Conservation (phyloP, 2,797 vertebrate genomes). For the Mus minutoides region DNA sequence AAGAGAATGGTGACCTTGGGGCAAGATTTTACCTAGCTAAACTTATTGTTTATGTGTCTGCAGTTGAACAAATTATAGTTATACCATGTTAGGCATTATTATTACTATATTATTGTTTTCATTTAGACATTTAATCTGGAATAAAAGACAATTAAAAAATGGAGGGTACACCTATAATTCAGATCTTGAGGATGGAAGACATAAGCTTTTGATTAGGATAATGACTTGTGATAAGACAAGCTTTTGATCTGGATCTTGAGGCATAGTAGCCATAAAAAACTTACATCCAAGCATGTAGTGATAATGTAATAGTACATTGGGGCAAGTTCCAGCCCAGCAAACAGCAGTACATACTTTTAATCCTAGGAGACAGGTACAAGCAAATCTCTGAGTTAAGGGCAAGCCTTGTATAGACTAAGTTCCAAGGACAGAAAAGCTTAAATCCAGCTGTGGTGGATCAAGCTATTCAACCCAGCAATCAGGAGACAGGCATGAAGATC, state of each 20-base stretch:
- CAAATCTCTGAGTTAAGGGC: background rate
- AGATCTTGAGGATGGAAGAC: background rate
- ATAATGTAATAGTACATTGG: too few relatives aligned
- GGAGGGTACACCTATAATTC: background rate
- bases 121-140: background rate
- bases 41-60: background rate
- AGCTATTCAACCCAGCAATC: background rate
- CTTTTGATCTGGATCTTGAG: background rate
- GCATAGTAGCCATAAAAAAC: background rate
- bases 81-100: background rate
- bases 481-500: background rate
- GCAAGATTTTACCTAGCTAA: background rate
- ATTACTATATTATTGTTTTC: background rate
- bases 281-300: background rate
- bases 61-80: background rate
- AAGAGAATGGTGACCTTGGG: background rate
- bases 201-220: background rate
- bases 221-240: background rate
- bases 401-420: background rate
- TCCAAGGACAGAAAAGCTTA: background rate
- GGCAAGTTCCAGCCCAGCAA: too few relatives aligned
- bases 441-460: background rate
- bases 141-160: background rate
- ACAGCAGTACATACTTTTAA: background rate
- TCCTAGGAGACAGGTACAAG: background rate